Conservation (phyloP, 2,888 invertebrate genomes). For the Atethmia centrago region DNA sequence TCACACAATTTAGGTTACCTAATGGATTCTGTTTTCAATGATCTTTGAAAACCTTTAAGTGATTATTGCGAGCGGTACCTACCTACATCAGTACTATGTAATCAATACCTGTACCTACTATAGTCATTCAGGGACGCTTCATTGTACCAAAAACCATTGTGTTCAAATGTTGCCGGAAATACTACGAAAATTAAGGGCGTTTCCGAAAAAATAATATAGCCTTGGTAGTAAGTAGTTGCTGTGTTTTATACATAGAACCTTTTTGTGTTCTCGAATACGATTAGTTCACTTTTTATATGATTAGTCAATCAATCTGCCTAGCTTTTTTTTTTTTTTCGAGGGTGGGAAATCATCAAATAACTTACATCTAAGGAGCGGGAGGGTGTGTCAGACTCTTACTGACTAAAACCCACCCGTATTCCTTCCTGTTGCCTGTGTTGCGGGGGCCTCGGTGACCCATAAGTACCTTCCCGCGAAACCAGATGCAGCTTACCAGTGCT, state of each 20-base stretch:
- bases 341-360: too few relatives aligned
- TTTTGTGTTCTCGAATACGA: background rate
- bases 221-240: background rate
- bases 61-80: constrained; percentile 28
- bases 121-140: constrained; percentile 31
- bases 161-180: constrained; percentile 43
- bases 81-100: constrained; percentile 6
- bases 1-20: constrained; percentile 14
- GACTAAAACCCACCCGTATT: too few relatives aligned
- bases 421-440: too few relatives aligned
- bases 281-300: background rate
- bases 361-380: too few relatives aligned
- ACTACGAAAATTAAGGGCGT: constrained; percentile 29
- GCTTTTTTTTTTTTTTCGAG: too few relatives aligned
- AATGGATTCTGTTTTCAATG: constrained; percentile 28
- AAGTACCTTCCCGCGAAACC: too few relatives aligned
- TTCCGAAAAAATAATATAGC: background rate
- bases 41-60: constrained; percentile 35
- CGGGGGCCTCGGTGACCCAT: too few relatives aligned
- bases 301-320: too few relatives aligned
- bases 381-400: too few relatives aligned
- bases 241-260: background rate
- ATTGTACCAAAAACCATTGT: constrained; percentile 52
- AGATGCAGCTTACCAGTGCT: too few relatives aligned
- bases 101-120: constrained; percentile 16